phyloP scores from a whole-genome alignment of 2,797 vertebrate species.

The Intellagama lesueurii region DNA sequence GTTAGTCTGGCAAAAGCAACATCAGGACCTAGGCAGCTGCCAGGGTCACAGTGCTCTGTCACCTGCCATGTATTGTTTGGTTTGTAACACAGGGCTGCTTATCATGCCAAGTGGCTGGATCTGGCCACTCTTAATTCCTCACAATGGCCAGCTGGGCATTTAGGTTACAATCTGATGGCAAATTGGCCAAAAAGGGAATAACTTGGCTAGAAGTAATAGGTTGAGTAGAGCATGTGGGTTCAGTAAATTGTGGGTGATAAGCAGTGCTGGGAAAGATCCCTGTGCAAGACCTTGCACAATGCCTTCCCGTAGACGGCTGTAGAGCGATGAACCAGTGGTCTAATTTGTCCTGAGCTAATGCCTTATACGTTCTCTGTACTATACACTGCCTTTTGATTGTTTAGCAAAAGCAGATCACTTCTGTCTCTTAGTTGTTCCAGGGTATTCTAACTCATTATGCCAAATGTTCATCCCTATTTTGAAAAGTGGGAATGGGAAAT shows the following conservation, averaged over 20 bases:
- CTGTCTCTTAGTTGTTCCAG: not conserved
- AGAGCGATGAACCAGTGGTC: not conserved
- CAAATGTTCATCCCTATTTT: not conserved
- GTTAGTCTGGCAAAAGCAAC: not conserved
- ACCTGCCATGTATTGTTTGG: not conserved
- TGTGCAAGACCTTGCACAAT: not conserved
- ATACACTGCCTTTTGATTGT: not conserved
- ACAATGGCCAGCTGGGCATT: too few relatives aligned
- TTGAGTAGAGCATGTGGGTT: not conserved
- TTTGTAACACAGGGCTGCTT: not conserved
- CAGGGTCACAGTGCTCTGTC: not conserved
- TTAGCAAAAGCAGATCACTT: not conserved
- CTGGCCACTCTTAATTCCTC: not conserved
- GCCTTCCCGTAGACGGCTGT: not conserved
- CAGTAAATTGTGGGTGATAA: not conserved
- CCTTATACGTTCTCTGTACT: not conserved
- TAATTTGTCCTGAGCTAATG: not conserved
- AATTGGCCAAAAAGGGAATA: too few relatives aligned
- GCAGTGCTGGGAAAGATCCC: not conserved
- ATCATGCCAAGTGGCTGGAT: not conserved
- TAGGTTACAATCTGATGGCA: not conserved
- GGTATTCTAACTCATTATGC: not conserved
- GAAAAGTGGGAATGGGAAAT: not conserved
- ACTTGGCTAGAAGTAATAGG: not conserved
- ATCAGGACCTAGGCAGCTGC: not conserved